Evolutionary conservation across 2,113 vertebrate species (phyloP).

Genomic region (Acanthisitta chloris): DNA sequence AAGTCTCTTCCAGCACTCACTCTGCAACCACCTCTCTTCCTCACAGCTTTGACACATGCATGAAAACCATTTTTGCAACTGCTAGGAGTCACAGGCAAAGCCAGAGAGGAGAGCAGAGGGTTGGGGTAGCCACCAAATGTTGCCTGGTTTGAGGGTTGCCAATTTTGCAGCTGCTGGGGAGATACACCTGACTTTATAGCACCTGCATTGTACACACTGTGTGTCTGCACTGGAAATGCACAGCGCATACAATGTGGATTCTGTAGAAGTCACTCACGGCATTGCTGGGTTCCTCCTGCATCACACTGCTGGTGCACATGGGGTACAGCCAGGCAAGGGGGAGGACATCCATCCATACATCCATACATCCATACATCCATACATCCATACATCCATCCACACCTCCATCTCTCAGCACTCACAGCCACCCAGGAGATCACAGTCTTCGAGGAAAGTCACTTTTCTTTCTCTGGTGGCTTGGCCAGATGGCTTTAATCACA

Average conservation of each 20-base stretch:
- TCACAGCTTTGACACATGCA: background rate
- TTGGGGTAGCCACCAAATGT: background rate
- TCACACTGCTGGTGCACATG: accelerated
- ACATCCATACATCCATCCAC: background rate
- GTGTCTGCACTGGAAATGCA: conserved; percentile 80
- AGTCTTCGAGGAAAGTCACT: background rate
- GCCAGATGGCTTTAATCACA: accelerated
- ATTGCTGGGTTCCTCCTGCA: background rate
- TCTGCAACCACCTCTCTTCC: background rate
- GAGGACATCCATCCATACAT: background rate
- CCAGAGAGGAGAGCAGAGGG: background rate
- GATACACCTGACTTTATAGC: conserved; percentile 71
- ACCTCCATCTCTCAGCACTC: background rate
- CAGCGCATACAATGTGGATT: conserved; percentile 98
- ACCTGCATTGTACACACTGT: conserved; percentile 99
- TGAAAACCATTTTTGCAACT: background rate
- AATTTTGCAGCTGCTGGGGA: background rate
- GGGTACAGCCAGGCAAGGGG: background rate
- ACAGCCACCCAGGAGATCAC: background rate
- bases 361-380: background rate
- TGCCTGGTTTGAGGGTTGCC: background rate
- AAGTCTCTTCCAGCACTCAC: background rate
- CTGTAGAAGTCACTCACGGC: conserved; percentile 68
- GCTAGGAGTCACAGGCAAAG: background rate
- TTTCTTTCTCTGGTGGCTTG: background rate